These are phyloP conservation scores for Antedon bifida DNA, from an alignment of 35 echinoderm and acorn worm species.

Conservation along the genomic window DNA sequence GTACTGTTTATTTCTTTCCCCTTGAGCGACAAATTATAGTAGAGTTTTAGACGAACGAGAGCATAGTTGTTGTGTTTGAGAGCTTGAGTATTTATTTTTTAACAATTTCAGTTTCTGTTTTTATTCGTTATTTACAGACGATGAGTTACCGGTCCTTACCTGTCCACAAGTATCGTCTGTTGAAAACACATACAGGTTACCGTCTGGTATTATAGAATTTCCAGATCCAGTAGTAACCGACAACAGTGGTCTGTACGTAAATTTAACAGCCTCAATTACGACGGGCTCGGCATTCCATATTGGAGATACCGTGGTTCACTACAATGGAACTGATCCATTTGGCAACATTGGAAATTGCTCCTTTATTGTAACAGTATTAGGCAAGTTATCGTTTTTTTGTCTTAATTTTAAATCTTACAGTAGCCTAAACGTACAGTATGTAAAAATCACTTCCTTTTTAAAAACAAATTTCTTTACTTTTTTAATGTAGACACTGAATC, in stretches of 20 bases:
- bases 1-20: no score
- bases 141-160: background rate
- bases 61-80: no score
- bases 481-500: background rate
- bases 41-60: no score
- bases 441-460: no score
- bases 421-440: no score
- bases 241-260: conserved; percentile 2
- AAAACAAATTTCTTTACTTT: no score
- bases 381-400: background rate
- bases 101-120: no score
- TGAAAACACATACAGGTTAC: background rate
- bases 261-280: background rate
- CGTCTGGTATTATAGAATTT: background rate
- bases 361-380: conserved; percentile 10
- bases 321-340: background rate
- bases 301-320: background rate
- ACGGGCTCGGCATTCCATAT: background rate
- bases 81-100: no score
- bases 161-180: background rate
- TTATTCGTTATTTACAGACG: background rate
- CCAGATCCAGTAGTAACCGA: background rate
- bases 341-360: conserved; percentile 6
- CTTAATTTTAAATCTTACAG: no score
- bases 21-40: no score